Base-by-base conservation (phyloP, 2,888 invertebrate species). In the Entomobrya proxima region DNA sequence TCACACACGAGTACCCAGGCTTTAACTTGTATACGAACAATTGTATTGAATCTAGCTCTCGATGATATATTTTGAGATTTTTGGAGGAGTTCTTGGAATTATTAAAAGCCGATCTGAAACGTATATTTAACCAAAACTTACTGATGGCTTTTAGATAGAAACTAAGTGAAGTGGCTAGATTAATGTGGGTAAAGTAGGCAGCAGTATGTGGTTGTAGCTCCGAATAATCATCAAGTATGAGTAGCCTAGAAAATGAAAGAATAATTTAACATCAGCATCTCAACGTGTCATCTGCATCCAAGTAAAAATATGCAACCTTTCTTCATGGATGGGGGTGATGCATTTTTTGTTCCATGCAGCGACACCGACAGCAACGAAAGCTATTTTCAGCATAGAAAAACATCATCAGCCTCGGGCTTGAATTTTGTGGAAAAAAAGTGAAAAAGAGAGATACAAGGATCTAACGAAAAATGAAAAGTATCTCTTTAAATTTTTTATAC, bases 401-500 rank as follows among this genome's bases (percentile, higher is more conserved):
- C 80, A 72, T 69, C 69, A 80, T 55, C 72, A 80, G 52, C 80
- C 80, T 21, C 11, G 69, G 80, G 69, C 69, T 72, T 69, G n/a
- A 24, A 30, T 67, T 64, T 64, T 50, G 50, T 79, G 35, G n/a
- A 50, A 44, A 72, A 67, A 55, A 72, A 40, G 37, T 13, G 18
- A 9, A 21, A 58, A 44, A 61, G 47, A 40, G 61, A 24, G 21
- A n/a, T n/a, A n/a, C n/a, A n/a, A n/a, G n/a, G n/a, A 44, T 47
- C 47, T 50, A 50, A 74, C 50, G 61, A 72, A 80, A 40, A 40
- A 64, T 47, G 35, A 27, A 37, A 52, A 58, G 18, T 24, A 69
- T 47, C 40, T 27, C 72, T 44, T 52, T 67, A 37, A 75, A 55
- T 72, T 72, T 72, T 77, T 64, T 32, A n/a, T 35, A 67, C 55